Evolutionary conservation across 2,113 vertebrate species (phyloP).

Genomic region (Tylochromis polylepis): DNA sequence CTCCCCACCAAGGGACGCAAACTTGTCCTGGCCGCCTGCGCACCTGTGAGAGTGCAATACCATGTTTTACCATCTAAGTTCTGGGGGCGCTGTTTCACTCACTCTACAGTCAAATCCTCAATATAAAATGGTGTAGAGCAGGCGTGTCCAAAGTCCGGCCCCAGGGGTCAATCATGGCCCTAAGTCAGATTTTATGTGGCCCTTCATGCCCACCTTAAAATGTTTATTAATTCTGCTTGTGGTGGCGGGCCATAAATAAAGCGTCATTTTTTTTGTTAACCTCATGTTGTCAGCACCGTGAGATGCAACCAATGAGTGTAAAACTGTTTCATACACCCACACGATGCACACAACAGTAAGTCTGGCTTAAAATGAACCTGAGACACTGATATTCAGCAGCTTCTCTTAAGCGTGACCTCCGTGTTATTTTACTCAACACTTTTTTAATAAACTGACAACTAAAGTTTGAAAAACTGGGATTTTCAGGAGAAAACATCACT

Average conservation of each 20-base stretch:
- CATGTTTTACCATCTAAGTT: neutral
- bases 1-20: rapidly evolving
- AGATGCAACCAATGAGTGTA: neutral
- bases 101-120: neutral
- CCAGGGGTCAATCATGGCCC: rapidly evolving
- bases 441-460: neutral
- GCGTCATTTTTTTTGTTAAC: no score
- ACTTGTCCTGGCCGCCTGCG: neutral
- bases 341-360: rapidly evolving
- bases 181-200: neutral
- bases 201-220: neutral
- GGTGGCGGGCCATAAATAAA: no score
- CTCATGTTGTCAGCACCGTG: rapidly evolving
- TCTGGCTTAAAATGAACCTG: neutral
- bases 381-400: neutral
- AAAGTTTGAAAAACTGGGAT: neutral
- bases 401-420: neutral
- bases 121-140: neutral
- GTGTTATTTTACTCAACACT: rapidly evolving
- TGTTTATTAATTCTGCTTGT: no score
- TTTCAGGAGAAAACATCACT: neutral
- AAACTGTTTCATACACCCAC: neutral
- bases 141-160: neutral
- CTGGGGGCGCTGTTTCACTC: neutral
- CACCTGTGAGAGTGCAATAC: neutral